Percentiles rank a stretch among this genome's conserved stretches.
Conservation (phyloP, 2,797 vertebrate genomes). For the Diglossa cyanea region DNA sequence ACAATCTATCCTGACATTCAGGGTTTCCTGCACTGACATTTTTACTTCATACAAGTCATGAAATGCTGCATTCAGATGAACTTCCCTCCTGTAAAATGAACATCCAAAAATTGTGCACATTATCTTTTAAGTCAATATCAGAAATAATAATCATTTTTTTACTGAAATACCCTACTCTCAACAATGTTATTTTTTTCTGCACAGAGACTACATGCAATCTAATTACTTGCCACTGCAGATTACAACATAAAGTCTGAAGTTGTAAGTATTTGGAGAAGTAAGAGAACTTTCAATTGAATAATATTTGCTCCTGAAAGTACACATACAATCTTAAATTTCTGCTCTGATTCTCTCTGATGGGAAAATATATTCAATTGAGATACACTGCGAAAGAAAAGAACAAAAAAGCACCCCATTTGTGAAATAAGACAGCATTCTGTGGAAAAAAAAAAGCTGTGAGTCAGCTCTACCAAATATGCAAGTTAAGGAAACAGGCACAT, state of each 20-base stretch:
- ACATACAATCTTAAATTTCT: background rate
- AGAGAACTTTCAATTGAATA: background rate
- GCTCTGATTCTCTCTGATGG: background rate
- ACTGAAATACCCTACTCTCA: background rate
- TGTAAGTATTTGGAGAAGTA: background rate
- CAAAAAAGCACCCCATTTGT: background rate
- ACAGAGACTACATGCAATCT: background rate
- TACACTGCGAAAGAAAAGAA: background rate
- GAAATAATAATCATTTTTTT: background rate
- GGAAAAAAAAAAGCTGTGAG: background rate
- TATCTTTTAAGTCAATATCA: background rate
- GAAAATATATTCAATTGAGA: background rate
- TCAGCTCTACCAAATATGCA: background rate
- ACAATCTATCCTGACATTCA: accelerated
- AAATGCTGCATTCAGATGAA: background rate
- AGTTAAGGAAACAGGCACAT: background rate
- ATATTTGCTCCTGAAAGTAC: background rate
- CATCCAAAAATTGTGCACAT: background rate
- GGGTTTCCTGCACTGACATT: background rate
- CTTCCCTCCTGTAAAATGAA: background rate
- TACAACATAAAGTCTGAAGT: background rate
- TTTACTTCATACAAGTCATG: background rate
- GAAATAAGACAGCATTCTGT: background rate
- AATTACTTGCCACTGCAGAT: background rate
- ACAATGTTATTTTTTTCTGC: background rate